phyloP scores from a whole-genome alignment of 2,888 invertebrate species.

The Parnassius glacialis region DNA sequence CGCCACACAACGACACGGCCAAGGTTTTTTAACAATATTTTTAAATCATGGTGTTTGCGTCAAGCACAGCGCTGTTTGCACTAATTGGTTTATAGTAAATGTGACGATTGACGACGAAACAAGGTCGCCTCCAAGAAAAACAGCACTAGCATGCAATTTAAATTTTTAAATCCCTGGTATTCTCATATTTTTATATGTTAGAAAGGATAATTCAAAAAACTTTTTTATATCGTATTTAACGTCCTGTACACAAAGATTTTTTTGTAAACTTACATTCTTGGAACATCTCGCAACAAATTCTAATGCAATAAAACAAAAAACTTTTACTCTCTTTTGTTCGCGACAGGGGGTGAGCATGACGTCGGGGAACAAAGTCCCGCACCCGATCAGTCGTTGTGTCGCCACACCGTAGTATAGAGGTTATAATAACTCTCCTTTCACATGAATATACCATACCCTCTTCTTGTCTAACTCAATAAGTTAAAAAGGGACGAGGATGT shows the following conservation, averaged over 20 bases:
- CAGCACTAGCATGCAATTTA: neutral
- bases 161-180: no score
- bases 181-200: no score
- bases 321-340: conserved; percentile 44
- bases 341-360: conserved; percentile 33
- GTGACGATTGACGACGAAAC: conserved; percentile 38
- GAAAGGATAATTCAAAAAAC: no score
- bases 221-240: neutral
- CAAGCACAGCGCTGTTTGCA: conserved; percentile 31
- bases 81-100: conserved; percentile 50
- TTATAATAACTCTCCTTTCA: conserved; percentile 33
- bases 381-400: conserved; percentile 41
- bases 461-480: conserved; percentile 32
- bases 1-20: conserved; percentile 46
- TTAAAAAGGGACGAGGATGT: conserved; percentile 35
- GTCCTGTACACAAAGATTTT: conserved; percentile 18
- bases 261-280: conserved; percentile 19
- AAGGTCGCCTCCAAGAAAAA: conserved; percentile 17
- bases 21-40: conserved; percentile 52
- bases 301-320: conserved; percentile 35
- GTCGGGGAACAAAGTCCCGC: conserved; percentile 33
- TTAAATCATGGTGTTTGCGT: conserved; percentile 53
- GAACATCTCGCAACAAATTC: conserved; percentile 19
- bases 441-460: conserved; percentile 32
- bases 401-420: conserved; percentile 34